phyloP scores from a whole-genome alignment of 2,888 invertebrate genomes.

The Conus canariensis region DNA sequence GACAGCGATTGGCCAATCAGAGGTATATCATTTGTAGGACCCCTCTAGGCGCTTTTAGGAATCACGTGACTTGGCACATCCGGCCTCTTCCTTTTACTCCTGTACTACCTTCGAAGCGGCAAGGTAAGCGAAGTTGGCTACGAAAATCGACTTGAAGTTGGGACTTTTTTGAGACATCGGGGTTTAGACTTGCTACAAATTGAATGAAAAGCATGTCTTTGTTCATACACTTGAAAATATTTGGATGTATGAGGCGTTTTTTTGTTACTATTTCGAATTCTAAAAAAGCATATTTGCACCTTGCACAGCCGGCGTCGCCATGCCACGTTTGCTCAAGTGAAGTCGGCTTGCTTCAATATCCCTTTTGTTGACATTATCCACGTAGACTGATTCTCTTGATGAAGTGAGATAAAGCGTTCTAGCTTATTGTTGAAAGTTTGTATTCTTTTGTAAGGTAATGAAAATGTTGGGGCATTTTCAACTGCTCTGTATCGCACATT shows the following conservation, averaged over 20 bases:
- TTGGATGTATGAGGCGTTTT: neutral
- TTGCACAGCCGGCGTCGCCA: neutral
- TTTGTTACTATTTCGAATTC: neutral
- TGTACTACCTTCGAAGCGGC: neutral
- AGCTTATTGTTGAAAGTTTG: too few species aligned
- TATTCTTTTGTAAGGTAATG: too few species aligned
- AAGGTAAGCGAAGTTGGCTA: neutral
- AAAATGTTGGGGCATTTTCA: too few species aligned
- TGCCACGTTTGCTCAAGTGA: conserved; percentile 11
- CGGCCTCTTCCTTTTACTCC: neutral
- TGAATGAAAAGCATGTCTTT: neutral
- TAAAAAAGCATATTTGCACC: neutral
- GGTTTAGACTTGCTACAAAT: neutral
- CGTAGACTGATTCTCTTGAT: too few species aligned
- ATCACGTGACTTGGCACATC: conserved; percentile 37
- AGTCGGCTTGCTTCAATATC: too few species aligned
- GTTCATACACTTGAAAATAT: neutral
- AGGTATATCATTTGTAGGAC: conserved; percentile 6
- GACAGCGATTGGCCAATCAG: neutral
- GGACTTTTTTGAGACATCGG: neutral
- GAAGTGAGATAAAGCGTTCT: too few species aligned
- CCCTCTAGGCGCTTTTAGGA: conserved; percentile 32
- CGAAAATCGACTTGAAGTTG: neutral
- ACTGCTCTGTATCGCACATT: too few species aligned
- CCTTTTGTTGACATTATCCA: too few species aligned